Evolutionary conservation across 2,888 invertebrate species (phyloP).

Genomic region (Venusia cambrica): DNA sequence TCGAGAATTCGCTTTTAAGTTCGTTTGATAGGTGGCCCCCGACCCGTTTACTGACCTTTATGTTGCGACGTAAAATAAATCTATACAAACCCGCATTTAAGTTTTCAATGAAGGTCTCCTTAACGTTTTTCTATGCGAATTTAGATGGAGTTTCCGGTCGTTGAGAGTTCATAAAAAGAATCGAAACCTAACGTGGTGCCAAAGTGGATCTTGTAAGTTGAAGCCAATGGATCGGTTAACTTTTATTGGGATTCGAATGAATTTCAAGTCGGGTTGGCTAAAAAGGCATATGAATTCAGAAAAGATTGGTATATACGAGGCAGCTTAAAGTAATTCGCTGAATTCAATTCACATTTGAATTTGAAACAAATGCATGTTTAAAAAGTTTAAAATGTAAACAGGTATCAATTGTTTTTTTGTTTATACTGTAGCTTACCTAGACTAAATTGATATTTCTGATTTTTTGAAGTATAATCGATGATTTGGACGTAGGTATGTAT

Average conservation of each 20-base stretch:
- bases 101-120: constrained; percentile 27
- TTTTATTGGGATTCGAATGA: constrained; percentile 24
- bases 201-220: constrained; percentile 38
- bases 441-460: too few relatives aligned
- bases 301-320: constrained; percentile 6
- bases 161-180: constrained; percentile 26
- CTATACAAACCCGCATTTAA: constrained; percentile 31
- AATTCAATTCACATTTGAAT: too few relatives aligned
- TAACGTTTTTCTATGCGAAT: constrained; percentile 21
- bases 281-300: constrained; percentile 17
- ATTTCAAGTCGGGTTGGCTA: constrained; percentile 19
- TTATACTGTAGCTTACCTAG: too few relatives aligned
- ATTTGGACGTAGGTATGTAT: too few relatives aligned
- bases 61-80: constrained; percentile 32
- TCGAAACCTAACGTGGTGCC: constrained; percentile 30
- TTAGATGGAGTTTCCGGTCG: constrained; percentile 21
- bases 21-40: constrained; percentile 61
- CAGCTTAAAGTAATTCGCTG: constrained; percentile 5
- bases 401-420: too few relatives aligned
- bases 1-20: constrained; percentile 70
- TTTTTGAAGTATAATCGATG: too few relatives aligned
- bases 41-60: constrained; percentile 34
- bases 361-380: too few relatives aligned
- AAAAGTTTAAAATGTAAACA: too few relatives aligned
- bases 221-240: constrained; percentile 25